Percentiles rank a stretch among this genome's conserved stretches.
Evolutionary conservation across 2,888 invertebrate species (phyloP).

Genomic region (Stegophylla sp.): DNA sequence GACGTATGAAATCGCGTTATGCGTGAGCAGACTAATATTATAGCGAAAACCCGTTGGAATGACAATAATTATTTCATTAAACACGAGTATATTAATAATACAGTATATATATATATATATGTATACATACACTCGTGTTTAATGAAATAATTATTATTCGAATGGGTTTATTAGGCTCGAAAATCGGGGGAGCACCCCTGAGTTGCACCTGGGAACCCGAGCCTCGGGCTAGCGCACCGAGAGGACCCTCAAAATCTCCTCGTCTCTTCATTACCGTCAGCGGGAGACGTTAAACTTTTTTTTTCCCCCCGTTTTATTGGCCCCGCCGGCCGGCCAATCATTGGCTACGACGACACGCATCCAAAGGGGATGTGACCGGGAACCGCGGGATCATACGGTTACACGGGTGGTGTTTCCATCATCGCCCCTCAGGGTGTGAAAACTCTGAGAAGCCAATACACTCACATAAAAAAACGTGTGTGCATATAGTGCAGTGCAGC

Average conservation of each 20-base stretch:
- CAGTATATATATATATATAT: not conserved
- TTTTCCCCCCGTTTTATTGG: conserved; percentile 43
- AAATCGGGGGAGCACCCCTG: conserved; percentile 9
- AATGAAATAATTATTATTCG: conserved; percentile 55
- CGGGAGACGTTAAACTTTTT: conserved; percentile 45
- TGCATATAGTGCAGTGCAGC: too few relatives aligned
- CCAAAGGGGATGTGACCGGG: not conserved
- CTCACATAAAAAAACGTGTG: too few relatives aligned
- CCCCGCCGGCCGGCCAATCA: conserved; percentile 53
- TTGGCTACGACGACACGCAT: conserved; percentile 4
- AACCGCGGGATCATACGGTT: too few relatives aligned
- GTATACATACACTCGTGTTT: not conserved
- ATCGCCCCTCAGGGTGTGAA: too few relatives aligned
- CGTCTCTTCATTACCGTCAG: conserved; percentile 28
- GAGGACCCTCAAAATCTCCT: conserved; percentile 43
- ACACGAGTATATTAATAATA: too few relatives aligned
- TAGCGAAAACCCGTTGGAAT: not conserved
- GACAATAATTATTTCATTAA: not conserved
- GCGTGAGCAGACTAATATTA: not conserved
- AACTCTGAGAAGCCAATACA: too few relatives aligned
- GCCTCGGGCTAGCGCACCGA: conserved; percentile 4
- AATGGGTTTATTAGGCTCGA: conserved; percentile 42
- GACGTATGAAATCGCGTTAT: too few relatives aligned
- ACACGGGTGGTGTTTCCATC: too few relatives aligned
- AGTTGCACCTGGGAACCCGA: conserved; percentile 48